Conservation (phyloP, 1,140 invertebrate species). For the Ctenoplectra terminalis region DNA sequence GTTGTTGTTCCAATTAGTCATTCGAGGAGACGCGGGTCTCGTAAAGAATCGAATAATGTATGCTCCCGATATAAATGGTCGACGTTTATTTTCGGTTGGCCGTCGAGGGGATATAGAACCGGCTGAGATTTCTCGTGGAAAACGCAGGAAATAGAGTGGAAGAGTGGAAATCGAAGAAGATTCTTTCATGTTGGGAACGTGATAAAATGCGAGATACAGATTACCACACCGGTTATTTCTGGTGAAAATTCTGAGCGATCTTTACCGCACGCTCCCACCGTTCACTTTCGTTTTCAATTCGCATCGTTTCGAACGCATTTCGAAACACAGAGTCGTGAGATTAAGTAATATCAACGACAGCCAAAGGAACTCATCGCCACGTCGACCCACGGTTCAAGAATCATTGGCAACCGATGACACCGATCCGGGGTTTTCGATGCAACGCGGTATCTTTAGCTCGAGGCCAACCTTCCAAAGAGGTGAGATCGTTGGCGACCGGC, state of each 20-base stretch:
- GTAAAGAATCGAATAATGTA: constrained; percentile 79
- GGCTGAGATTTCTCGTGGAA: constrained; percentile 34
- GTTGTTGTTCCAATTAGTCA: constrained; percentile 82
- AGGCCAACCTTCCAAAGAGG: constrained; percentile 74
- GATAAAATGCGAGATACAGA: too few relatives aligned
- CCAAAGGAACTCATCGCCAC: too few relatives aligned
- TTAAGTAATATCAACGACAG: too few relatives aligned
- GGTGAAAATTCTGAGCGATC: neutral
- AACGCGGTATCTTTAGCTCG: constrained; percentile 77
- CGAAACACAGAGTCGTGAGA: too few relatives aligned
- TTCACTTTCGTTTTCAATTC: too few relatives aligned
- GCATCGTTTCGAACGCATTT: too few relatives aligned
- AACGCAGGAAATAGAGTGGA: constrained; percentile 39
- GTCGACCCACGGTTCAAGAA: neutral
- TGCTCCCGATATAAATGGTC: constrained; percentile 74
- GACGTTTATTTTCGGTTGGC: constrained; percentile 75
- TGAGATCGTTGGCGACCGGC: constrained; percentile 76
- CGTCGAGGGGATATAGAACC: constrained; percentile 16
- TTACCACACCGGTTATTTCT: neutral
- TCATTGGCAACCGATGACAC: constrained; percentile 75
- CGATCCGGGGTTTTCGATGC: constrained; percentile 36
- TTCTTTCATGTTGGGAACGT: too few relatives aligned
- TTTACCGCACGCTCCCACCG: neutral
- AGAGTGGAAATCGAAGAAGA: constrained; percentile 44
- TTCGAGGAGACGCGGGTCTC: constrained; percentile 74